A percentile compares a stretch with the other conserved stretches of the same genome.
These are phyloP conservation scores for Tipula confusa DNA, from an alignment of 2,888 invertebrate species.

Conservation along the genomic window DNA sequence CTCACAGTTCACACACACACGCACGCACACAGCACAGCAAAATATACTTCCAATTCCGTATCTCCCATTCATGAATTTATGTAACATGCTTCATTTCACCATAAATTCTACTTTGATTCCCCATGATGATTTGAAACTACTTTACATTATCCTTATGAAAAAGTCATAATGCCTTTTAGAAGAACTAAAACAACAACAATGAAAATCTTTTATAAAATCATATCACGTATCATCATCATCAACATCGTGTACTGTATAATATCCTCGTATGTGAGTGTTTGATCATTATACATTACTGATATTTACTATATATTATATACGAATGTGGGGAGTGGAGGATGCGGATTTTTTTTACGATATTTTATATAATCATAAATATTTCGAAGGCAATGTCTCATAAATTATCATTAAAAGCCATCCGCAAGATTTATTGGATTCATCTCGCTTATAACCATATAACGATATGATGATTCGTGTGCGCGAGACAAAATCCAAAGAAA, in stretches of 20 bases:
- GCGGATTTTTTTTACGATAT: background rate
- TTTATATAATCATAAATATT: background rate
- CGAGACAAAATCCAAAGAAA: background rate
- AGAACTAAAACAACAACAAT: background rate
- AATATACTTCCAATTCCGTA: too few relatives aligned
- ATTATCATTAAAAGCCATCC: background rate
- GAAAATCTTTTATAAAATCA: background rate
- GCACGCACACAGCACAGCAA: too few relatives aligned
- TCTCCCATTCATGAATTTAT: background rate
- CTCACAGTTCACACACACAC: background rate
- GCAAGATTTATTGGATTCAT: background rate
- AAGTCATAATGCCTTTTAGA: background rate
- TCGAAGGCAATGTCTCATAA: background rate
- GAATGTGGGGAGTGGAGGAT: background rate
- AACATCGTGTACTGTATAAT: background rate
- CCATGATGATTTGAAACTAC: background rate
- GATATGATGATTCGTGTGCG: background rate
- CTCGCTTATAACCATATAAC: background rate
- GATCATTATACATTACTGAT: background rate
- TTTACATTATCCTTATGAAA: conserved; percentile 12
- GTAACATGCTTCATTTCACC: background rate
- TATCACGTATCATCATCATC: background rate
- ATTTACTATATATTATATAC: background rate
- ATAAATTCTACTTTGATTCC: conserved; percentile 17
- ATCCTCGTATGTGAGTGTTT: background rate